Base-by-base conservation (phyloP, 1,140 invertebrate species). In the Parasteatoda tepidariorum region DNA sequence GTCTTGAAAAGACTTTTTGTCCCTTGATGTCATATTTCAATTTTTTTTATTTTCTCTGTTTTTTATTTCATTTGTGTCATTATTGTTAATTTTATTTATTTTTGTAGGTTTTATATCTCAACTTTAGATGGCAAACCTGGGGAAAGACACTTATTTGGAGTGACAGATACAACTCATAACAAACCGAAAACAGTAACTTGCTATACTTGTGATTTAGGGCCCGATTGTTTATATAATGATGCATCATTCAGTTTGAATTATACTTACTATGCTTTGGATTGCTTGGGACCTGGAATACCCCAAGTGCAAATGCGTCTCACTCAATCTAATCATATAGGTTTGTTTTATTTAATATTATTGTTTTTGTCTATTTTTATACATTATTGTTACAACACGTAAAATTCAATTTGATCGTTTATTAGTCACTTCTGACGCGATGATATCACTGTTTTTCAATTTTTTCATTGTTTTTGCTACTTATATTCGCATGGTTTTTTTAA, bases 231-330 rank as follows among this genome's bases (percentile, higher is more conserved):
- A 30, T 90, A 88, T 76, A 87, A 88, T 86, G 30, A 87, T 85
- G 87, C 85, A 62, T 86, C 92, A 84, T 97, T 97, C 88, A 95
- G 94, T 70, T 91, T 92, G 0, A 66, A 90, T 90, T 61, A 91
- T 91, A 24, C 91, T 91, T 96, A 93, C 89, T 95, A 95, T 84
- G 90, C 94, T 15, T 87, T 96, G 48, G 94, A 95, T 87, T 98
- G 96, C 88, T 89, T 95, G 26, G 96, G 96, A 2, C 96, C 96
- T 0, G 93, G 93, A 2, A 92, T 97, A 61, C 96, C 96, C 1
- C 93, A 91, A 15, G 93, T 93, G 59, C 90, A 91, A 22, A 90
- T 97, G 68, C 18, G 93, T 93, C 86, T 91, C 91, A 86, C 91
- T 26, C 26, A 70, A 1, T 34, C 84, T 26, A 79, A 84, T 67